These are phyloP conservation scores for Harpalus rufipes DNA, from an alignment of 2,888 invertebrate genomes.

Conservation along the genomic window DNA sequence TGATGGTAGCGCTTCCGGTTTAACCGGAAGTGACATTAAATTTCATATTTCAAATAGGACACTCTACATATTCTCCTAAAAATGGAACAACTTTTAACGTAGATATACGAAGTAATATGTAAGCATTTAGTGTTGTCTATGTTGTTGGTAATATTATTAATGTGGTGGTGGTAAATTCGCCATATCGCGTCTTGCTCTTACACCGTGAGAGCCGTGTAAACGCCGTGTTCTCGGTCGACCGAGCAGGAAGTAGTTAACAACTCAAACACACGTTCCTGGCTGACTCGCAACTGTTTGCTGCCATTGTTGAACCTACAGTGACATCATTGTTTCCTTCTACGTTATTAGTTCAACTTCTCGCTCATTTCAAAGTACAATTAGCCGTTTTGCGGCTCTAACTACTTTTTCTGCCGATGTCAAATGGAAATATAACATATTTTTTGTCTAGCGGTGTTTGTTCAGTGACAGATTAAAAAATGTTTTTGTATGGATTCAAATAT, in stretches of 20 bases:
- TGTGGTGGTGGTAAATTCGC: background rate
- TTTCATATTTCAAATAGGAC: too few species aligned
- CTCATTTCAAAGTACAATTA: conserved; percentile 23
- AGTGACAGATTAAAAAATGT: background rate
- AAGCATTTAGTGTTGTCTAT: too few species aligned
- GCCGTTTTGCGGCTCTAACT: background rate
- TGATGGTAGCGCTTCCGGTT: too few species aligned
- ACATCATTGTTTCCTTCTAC: conserved; percentile 36
- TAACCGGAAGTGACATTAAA: too few species aligned
- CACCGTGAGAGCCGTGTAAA: conserved; percentile 40
- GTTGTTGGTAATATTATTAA: background rate
- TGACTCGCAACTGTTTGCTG: conserved; percentile 24
- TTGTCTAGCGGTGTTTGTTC: background rate
- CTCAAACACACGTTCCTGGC: conserved; percentile 31
- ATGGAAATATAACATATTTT: background rate
- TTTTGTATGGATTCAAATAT: background rate
- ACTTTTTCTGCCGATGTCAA: background rate
- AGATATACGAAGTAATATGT: too few species aligned
- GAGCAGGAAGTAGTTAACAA: conserved; percentile 47
- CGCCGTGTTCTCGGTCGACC: conserved; percentile 20
- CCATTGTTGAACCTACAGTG: conserved; percentile 41
- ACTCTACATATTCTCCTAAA: too few species aligned
- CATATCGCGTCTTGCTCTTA: conserved; percentile 2
- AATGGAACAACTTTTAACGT: too few species aligned
- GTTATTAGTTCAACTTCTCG: conserved; percentile 36